Conservation (phyloP, 2,113 vertebrate species). For the Sylvia atricapilla region DNA sequence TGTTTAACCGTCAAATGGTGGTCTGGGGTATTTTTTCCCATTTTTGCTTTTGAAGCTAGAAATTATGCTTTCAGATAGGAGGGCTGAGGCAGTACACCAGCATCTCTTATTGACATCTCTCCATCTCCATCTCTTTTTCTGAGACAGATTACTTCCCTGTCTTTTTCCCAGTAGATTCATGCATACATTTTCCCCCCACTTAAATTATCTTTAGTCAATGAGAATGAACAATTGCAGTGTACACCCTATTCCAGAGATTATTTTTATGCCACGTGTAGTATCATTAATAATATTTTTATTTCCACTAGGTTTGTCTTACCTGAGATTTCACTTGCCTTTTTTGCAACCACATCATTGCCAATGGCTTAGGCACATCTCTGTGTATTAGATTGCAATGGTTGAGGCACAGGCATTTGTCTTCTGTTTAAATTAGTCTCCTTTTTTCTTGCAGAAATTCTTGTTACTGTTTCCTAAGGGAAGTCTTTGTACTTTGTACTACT, state of each 20-base stretch:
- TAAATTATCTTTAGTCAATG: neutral
- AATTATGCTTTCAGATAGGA: neutral
- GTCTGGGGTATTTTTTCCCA: neutral
- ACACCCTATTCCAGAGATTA: neutral
- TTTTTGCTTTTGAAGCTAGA: neutral
- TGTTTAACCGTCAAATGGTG: neutral
- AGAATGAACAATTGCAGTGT: neutral
- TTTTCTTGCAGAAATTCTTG: conserved; percentile 14
- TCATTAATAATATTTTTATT: neutral
- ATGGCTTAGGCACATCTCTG: neutral
- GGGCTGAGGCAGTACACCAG: neutral
- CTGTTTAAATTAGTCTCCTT: neutral
- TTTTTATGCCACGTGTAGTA: neutral
- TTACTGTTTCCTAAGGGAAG: conserved; percentile 17
- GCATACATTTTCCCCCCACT: neutral
- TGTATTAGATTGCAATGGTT: neutral
- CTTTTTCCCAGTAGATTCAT: neutral
- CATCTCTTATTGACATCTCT: neutral
- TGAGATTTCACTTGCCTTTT: neutral
- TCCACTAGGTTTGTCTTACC: neutral
- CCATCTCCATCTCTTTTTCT: neutral
- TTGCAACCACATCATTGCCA: neutral
- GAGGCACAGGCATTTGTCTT: neutral
- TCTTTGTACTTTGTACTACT: conserved; percentile 4
- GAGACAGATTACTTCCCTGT: neutral